Base-by-base conservation (phyloP, 2,797 vertebrate species). In the Alcedo atthis region DNA sequence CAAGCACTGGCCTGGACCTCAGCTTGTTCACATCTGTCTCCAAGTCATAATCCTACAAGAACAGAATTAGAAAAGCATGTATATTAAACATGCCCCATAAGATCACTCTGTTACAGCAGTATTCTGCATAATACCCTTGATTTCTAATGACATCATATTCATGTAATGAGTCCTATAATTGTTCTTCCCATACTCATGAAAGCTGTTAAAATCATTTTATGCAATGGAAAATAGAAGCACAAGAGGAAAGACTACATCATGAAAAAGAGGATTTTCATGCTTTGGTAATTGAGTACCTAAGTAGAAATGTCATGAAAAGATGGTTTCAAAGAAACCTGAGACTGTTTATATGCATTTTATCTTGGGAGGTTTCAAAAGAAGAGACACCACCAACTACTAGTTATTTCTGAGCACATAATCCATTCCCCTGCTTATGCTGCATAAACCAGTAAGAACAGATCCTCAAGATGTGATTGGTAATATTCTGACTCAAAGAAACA, bases 11-110 rank as follows among this genome's bases (percentile, higher is more conserved):
- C 21, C 85, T 97, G 61, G 95, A 87, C 33, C 75, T 97, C 76
- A 98, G 81, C 84, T 98, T 98, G 80, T 95, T 97, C 82, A 98
- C 46, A 57, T 99, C 98, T 21, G 97, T 98, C 95, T 99, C 98
- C 92, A 99, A 96, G 87, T 99, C 98, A 26, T 98, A 98, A 66
- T 98, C 98, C 98, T 99, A 81, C 28, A 91, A 51, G 35, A 90
- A 30, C 19, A 93, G 46, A 92, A 89, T 71, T 33, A 62, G 30
- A 64, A 84, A 66, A 87, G 15, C 11, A 55, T 1, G 0, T n/a
- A 7, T 37, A 57, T 90, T 32, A 63, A 35, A 74, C 19, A 13
- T 33, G 10, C 4, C n/a, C 43, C 22, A 20, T 8, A 45, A 68
- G 19, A 63, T 21, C 10, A 58, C 15, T 61, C 20, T 51, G 26